Conservation (phyloP, 2,888 invertebrate species). For the Melinaea menophilus region DNA sequence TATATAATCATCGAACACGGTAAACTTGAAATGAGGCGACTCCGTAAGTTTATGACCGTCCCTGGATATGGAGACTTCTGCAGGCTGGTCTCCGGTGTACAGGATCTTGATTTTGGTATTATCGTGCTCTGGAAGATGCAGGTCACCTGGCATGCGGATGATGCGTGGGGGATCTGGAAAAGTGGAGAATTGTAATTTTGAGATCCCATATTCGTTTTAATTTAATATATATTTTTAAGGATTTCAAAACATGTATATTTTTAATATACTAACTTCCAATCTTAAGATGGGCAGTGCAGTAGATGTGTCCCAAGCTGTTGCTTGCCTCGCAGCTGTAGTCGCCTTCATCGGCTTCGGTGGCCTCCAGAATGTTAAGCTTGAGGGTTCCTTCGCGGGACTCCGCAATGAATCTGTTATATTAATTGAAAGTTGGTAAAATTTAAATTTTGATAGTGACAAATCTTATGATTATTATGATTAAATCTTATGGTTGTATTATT, state of each 20-base stretch:
- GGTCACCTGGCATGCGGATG: slow-evolving; percentile 91
- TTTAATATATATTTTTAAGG: no score
- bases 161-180: slow-evolving; percentile 90
- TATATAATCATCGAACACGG: slow-evolving; percentile 97
- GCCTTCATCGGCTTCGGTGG: slow-evolving; percentile 94
- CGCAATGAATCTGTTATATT: slow-evolving; percentile 66
- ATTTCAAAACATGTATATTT: neutral
- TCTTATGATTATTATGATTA: no score
- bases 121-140: slow-evolving; percentile 95
- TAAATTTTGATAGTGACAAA: no score
- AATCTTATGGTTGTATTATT: neutral
- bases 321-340: slow-evolving; percentile 97
- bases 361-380: slow-evolving; percentile 91
- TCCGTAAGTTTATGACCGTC: slow-evolving; percentile 87
- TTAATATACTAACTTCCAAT: slow-evolving; percentile 85
- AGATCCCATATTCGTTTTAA: neutral
- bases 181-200: neutral
- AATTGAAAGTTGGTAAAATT: neutral
- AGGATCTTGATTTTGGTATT: slow-evolving; percentile 98
- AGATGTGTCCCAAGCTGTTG: slow-evolving; percentile 94
- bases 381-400: slow-evolving; percentile 86
- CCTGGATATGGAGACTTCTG: slow-evolving; percentile 90
- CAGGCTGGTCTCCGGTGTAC: slow-evolving; percentile 97
- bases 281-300: slow-evolving; percentile 91
- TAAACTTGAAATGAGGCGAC: slow-evolving; percentile 89